Percentiles rank a stretch among this genome's conserved stretches.
These are phyloP conservation scores for Metaphire vulgaris DNA, from an alignment of 1,140 invertebrate genomes.

Conservation along the genomic window DNA sequence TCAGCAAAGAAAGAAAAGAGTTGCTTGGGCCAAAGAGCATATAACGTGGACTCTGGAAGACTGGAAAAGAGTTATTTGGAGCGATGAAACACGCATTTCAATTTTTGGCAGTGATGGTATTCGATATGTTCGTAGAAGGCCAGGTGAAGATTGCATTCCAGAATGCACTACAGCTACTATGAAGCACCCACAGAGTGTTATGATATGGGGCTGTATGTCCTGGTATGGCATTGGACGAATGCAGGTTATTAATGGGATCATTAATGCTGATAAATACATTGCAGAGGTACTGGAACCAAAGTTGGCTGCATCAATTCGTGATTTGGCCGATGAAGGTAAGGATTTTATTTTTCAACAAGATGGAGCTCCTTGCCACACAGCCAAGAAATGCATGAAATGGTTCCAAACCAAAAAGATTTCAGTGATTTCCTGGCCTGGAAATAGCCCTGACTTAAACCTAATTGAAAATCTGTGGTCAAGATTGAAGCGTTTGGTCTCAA, in stretches of 20 bases:
- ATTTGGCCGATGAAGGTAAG: not conserved
- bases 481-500: too few relatives aligned
- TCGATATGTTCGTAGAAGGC: not conserved
- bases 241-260: not conserved
- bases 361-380: not conserved
- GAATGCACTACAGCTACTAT: not conserved
- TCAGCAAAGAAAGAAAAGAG: not conserved
- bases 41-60: not conserved
- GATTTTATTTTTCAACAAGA: not conserved
- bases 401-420: not conserved
- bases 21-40: not conserved
- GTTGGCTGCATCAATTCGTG: not conserved
- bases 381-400: too few relatives aligned
- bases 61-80: not conserved
- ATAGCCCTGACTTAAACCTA: not conserved
- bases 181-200: not conserved
- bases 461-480: slow-evolving; percentile 4
- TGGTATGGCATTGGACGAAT: not conserved
- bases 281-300: not conserved
- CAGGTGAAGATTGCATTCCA: not conserved
- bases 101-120: not conserved
- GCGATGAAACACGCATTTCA: slow-evolving; percentile 4
- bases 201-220: not conserved
- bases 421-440: not conserved
- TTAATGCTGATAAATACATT: not conserved